Evolutionary conservation across 2,888 invertebrate species (phyloP), one percentile per base, ranked within the genome.

Genomic region (Zelleria hepariella): DNA sequence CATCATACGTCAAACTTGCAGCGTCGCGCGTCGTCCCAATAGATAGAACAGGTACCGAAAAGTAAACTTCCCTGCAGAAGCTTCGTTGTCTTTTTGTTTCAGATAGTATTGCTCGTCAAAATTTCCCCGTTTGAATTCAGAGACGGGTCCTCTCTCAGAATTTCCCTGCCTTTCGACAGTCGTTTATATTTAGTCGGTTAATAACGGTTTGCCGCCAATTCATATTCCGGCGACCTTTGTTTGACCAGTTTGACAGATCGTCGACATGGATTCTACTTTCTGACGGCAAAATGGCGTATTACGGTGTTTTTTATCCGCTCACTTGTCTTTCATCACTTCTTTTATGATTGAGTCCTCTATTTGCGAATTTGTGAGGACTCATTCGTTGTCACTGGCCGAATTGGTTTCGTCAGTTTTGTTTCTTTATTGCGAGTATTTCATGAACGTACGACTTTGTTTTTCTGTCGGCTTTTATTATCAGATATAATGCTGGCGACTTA

Each of bases 211-310:
- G 70, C 75, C 77, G 75, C 74, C 76, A 70, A 77, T 74, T 73
- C 73, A 67, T 56, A 63, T 62, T 42, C 66, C 66, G 59, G 63
- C 67, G 69, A 70, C 32, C 32, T 79, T 75, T 63, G 82, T 87
- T 86, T 82, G 86, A 80, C 80, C 85, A 83, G 86, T 85, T 86
- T 87, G 87, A 87, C 88, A 87, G 86, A 85, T 84, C 80, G 84
- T 77, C 79, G 78, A 82, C 85, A 76, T 82, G 82, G 78, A 84
- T 80, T 82, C 82, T 78, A 80, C 82, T 82, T 79, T 82, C 80
- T 80, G 79, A 78, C 75, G 77, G 76, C 77, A 80, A 86, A 86
- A 86, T 86, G 82, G 80, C 82, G 82, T 83, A 84, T 85, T 86
- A 83, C 81, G 79, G 78, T 2, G 32, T 72, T 81, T 87, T 85